Base-by-base conservation (phyloP, 2,888 invertebrate genomes). In the Furcula furcula region DNA sequence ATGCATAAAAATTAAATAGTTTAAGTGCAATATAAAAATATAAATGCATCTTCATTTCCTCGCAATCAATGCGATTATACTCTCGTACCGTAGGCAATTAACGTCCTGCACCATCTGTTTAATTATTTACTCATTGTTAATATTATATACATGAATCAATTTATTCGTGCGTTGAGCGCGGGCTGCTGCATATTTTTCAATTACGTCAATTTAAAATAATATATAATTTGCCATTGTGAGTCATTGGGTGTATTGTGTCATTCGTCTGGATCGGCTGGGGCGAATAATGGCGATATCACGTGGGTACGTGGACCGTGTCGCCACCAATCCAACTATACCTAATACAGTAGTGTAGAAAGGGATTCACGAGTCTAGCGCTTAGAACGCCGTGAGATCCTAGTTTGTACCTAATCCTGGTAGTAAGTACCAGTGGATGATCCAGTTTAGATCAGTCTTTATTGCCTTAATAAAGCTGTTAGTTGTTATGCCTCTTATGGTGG, bases 121-220 rank as follows among this genome's bases (percentile, higher is more conserved):
- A 56, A 57, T 56, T 49, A 51, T 55, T 57, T 69, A 64, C 42
- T 76, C 78, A 64, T 57, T 73, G 77, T 57, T 60, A 74, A 69
- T 80, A 77, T 76, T 71, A 78, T 76, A 26, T 26, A 83, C 80
- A 83, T 83, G 85, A 86, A 87, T 87, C 87, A 86, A 87, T 87
- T 88, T 85, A 81, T 81, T 71, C 73, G 76, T 73, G 75, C 73
- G 61, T 65, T 57, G 71, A 65, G 72, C 79, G 76, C 84, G 76
- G 79, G 74, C 75, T 74, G 65, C 86, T 86, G 86, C 87, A 86
- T 88, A 87, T 88, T 88, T 88, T 86, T 81, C 87, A 88, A 87
- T 88, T 87, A 88, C 80, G 85, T 86, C 87, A 87, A 88, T 88
- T 87, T 86, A 86, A 86, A 87, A 86, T 87, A 87, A 87, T 88